A percentile compares a stretch with the other conserved stretches of the same genome.
Conservation (phyloP, 2,113 vertebrate genomes). For the Tyto alba region DNA sequence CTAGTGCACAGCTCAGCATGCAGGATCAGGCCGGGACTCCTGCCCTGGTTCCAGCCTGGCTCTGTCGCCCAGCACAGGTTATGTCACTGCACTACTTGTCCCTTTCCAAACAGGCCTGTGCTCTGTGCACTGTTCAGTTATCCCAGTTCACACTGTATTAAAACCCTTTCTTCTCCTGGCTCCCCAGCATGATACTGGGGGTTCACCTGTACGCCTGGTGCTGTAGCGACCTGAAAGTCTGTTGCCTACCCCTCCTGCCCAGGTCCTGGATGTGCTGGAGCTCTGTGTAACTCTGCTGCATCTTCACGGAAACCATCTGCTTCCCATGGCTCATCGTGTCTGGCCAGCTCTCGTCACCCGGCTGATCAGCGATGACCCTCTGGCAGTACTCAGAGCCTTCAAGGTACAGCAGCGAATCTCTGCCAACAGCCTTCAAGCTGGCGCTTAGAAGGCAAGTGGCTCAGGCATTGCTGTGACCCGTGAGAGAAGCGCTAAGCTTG, state of each 20-base stretch:
- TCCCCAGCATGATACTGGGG: not conserved
- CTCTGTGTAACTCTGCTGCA: constrained; percentile 80
- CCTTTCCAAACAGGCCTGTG: not conserved
- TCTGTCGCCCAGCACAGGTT: not conserved
- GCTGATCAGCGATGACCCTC: constrained; percentile 84
- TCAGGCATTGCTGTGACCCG: not conserved
- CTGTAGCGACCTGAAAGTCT: not conserved
- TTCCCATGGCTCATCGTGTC: constrained; percentile 88
- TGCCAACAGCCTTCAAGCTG: not conserved
- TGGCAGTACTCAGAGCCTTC: constrained; percentile 88
- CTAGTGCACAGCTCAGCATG: not conserved
- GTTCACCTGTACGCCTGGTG: not conserved
- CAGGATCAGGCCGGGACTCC: not conserved
- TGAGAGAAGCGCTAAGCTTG: not conserved
- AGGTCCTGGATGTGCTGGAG: constrained; percentile 88
- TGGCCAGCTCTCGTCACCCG: constrained; percentile 88
- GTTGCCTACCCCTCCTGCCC: not conserved
- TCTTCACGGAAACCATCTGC: constrained; percentile 78
- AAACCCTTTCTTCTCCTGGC: not conserved
- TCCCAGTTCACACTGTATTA: not conserved
- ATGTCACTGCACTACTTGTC: not conserved
- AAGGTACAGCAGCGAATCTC: constrained; percentile 68
- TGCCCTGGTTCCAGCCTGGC: not conserved
- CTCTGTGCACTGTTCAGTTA: not conserved
- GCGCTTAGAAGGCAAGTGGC: not conserved